Percentiles rank a stretch among this genome's conserved stretches.
Conservation (phyloP, 2,888 invertebrate species). For the Aporophyla lueneburgensis region DNA sequence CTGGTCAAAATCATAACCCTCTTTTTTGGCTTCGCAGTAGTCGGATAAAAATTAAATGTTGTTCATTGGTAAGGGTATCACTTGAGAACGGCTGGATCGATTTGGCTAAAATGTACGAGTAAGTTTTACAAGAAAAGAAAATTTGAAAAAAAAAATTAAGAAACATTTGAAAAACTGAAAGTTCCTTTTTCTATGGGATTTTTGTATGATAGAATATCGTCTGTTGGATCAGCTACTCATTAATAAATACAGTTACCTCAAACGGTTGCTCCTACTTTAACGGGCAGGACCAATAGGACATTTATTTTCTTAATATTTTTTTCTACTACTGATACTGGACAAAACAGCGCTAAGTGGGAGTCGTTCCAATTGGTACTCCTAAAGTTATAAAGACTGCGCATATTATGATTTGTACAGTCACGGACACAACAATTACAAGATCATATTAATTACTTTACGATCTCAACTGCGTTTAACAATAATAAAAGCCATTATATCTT, state of each 20-base stretch:
- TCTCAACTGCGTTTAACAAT: slow-evolving; percentile 58
- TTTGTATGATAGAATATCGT: not conserved
- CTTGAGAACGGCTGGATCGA: not conserved
- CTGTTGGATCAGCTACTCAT: not conserved
- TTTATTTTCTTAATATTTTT: not conserved
- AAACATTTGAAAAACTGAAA: not conserved
- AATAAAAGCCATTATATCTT: slow-evolving; percentile 62
- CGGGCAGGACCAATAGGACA: not conserved
- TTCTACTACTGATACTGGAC: not conserved
- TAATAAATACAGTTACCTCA: not conserved
- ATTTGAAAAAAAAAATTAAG: no score
- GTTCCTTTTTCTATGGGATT: not conserved
- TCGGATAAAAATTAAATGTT: not conserved
- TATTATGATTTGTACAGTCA: slow-evolving; percentile 39
- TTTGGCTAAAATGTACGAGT: no score
- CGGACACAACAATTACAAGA: slow-evolving; percentile 54
- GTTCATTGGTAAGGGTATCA: not conserved
- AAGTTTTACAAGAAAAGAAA: no score
- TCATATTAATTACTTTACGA: slow-evolving; percentile 60
- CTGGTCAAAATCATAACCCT: no score
- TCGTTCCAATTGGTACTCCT: not conserved
- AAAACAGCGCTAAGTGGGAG: not conserved
- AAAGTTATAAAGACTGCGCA: slow-evolving; percentile 29
- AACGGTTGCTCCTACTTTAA: not conserved
- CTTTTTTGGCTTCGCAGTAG: no score